A percentile compares a stretch with the other conserved stretches of the same genome.
Conservation (phyloP, 2,888 invertebrate species). For the Galeopsomyia nigrocyanea region DNA sequence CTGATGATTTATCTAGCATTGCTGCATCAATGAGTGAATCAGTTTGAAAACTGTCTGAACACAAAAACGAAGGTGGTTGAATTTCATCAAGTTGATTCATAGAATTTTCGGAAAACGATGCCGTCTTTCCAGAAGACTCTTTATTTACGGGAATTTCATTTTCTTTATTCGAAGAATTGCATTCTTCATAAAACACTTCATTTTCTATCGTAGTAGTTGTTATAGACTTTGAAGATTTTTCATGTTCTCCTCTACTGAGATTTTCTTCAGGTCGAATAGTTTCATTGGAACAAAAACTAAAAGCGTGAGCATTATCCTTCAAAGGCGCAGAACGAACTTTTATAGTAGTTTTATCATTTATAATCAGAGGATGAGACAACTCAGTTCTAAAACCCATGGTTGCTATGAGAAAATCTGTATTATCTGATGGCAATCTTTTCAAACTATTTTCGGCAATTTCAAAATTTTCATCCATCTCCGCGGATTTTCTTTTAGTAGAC, state of each 20-base stretch:
- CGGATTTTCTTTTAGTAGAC: neutral
- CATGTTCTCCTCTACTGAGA: neutral
- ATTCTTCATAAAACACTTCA: neutral
- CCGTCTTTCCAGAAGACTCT: neutral
- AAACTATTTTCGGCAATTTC: slow-evolving; percentile 33
- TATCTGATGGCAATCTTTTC: slow-evolving; percentile 38
- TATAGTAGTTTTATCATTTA: slow-evolving; percentile 42
- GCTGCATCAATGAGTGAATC: neutral
- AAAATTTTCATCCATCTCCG: slow-evolving; percentile 27
- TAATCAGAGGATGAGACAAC: slow-evolving; percentile 30
- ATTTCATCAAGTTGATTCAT: slow-evolving; percentile 51
- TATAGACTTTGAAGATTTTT: slow-evolving; percentile 1
- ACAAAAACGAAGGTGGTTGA: slow-evolving; percentile 54
- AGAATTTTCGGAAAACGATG: slow-evolving; percentile 31
- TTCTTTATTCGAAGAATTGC: slow-evolving; percentile 21
- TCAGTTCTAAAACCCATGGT: slow-evolving; percentile 41
- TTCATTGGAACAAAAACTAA: neutral
- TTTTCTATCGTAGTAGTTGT: neutral
- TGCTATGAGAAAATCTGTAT: slow-evolving; percentile 42
- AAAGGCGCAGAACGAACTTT: slow-evolving; percentile 26
- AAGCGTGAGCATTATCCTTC: slow-evolving; percentile 7
- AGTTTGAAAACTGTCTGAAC: slow-evolving; percentile 44
- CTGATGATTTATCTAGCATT: too few species aligned
- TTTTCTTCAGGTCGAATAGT: neutral
- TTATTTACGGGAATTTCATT: neutral